Percentiles rank a stretch among this genome's conserved stretches.
phyloP scores from a whole-genome alignment of 2,888 invertebrate species.

The Trilocha varians region DNA sequence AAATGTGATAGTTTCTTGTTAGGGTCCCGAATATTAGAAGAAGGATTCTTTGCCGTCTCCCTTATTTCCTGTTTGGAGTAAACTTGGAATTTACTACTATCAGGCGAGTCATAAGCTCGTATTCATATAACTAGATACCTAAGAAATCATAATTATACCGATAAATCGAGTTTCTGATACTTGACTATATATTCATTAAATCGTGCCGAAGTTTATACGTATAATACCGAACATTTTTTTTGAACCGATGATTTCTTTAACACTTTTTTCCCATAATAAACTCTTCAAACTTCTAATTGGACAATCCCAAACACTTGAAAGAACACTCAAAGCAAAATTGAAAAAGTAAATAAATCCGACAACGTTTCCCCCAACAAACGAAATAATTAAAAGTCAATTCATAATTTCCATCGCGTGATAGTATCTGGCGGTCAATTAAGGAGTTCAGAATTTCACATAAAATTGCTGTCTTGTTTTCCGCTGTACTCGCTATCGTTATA shows the following conservation, averaged over 20 bases:
- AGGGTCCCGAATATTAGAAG: conserved; percentile 33
- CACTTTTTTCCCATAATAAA: not conserved
- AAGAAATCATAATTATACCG: no score
- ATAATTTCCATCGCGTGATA: conserved; percentile 49
- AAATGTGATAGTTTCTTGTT: conserved; percentile 59
- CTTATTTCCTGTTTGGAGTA: no score
- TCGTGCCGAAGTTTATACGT: no score
- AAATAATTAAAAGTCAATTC: conserved; percentile 61
- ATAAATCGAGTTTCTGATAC: no score
- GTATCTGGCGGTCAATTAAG: conserved; percentile 65
- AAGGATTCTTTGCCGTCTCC: conserved; percentile 13
- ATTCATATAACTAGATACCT: no score
- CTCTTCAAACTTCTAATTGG: not conserved
- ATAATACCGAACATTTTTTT: no score
- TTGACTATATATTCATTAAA: no score
- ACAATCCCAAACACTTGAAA: not conserved
- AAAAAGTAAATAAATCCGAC: conserved; percentile 17
- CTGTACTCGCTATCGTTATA: conserved; percentile 48
- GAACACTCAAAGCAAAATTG: not conserved
- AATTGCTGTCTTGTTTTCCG: conserved; percentile 69
- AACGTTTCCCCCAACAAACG: conserved; percentile 24
- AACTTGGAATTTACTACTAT: no score
- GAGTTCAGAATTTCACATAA: conserved; percentile 60
- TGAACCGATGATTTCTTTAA: not conserved
- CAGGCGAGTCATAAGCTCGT: no score